phyloP scores from a whole-genome alignment of 2,113 vertebrate species.

The Brachypteracias leptosomus region DNA sequence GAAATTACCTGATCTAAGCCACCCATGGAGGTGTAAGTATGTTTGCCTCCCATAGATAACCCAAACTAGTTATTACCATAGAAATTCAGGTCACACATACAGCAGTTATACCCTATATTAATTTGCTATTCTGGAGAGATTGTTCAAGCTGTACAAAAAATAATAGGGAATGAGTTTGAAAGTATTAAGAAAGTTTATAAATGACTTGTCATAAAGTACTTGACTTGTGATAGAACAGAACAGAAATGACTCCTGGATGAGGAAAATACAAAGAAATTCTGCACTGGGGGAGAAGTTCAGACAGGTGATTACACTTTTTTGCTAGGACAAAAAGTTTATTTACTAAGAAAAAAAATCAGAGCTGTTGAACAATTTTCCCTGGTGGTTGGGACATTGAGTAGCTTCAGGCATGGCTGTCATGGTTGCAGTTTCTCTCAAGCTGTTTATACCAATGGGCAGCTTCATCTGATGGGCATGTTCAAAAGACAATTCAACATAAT shows the following conservation, averaged over 20 bases:
- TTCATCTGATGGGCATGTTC: background rate
- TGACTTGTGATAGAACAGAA: background rate
- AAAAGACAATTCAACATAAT: background rate
- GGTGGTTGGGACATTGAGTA: background rate
- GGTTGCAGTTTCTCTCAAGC: background rate
- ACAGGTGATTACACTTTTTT: background rate
- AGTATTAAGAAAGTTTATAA: slow-evolving; percentile 19
- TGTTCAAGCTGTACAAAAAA: background rate
- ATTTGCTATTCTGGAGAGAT: background rate
- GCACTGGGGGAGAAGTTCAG: background rate
- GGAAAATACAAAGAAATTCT: background rate
- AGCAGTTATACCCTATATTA: background rate
- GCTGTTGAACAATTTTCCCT: background rate
- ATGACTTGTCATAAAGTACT: slow-evolving; percentile 4
- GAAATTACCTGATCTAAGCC: background rate
- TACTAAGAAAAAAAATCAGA: background rate
- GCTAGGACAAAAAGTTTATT: background rate
- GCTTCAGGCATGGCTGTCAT: background rate
- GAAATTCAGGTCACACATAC: background rate
- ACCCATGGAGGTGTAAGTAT: background rate
- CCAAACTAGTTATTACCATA: background rate
- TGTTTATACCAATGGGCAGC: background rate
- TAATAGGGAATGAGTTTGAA: background rate
- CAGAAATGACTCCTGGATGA: background rate
- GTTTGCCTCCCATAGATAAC: background rate